Conservation (phyloP, 2,113 vertebrate species). For the Martes martes region DNA sequence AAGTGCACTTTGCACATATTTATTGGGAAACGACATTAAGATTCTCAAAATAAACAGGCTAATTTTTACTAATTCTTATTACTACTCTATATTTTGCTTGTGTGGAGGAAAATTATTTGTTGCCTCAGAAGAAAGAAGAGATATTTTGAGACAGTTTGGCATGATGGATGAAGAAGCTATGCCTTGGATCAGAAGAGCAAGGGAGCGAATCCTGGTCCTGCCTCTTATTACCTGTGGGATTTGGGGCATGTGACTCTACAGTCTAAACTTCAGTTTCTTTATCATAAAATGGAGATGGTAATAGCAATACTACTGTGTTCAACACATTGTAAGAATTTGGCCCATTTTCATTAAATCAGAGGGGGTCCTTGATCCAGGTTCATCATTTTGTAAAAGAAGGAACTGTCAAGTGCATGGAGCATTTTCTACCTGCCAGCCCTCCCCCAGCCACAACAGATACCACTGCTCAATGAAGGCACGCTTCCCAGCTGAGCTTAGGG, state of each 20-base stretch:
- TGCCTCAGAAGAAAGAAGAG: not conserved
- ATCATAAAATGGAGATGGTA: not conserved
- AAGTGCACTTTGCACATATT: not conserved
- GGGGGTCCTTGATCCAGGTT: not conserved
- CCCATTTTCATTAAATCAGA: not conserved
- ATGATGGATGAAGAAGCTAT: not conserved
- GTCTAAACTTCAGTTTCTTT: not conserved
- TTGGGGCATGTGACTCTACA: not conserved
- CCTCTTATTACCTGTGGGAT: not conserved
- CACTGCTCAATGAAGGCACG: not conserved
- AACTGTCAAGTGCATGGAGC: not conserved
- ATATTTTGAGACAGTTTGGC: not conserved
- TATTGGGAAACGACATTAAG: not conserved
- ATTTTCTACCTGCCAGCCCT: not conserved
- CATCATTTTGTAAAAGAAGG: not conserved
- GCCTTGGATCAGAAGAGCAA: not conserved
- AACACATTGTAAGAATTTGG: not conserved
- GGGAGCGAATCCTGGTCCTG: not conserved
- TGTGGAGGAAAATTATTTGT: not conserved
- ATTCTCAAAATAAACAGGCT: not conserved
- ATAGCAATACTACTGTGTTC: rapidly evolving
- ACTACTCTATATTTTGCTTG: not conserved
- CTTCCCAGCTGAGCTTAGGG: not conserved
- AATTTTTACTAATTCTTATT: not conserved
- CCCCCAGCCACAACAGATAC: not conserved